Evolutionary conservation across 2,113 vertebrate genomes (phyloP), one percentile per base, ranked within the genome.

Genomic region (Crypturellus undulatus): DNA sequence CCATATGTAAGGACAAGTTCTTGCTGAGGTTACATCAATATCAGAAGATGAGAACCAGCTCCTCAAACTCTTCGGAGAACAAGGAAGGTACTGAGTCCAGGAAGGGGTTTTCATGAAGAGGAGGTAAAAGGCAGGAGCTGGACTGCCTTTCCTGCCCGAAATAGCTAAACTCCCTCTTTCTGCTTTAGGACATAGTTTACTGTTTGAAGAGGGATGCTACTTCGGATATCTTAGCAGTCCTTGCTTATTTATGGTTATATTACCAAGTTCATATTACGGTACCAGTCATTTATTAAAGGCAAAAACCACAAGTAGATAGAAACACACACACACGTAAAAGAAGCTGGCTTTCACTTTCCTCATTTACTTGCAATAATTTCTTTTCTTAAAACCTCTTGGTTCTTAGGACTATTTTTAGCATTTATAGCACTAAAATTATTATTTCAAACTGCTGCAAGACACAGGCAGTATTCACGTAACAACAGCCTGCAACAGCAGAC

Each of bases 1-100:
- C 87, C 93, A 83, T 78, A 85, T 94, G 93, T 80, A 26, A 83
- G 76, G 90, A 68, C 19, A 83, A 85, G 64, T 56, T 94, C 78
- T 19, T 93, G 62, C 64, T 88, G 32, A 92, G 87, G 82, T 94
- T 95, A 92, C 62, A 88, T 73, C 87, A 93, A 80, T 88, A 94
- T 30, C 42, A 80, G 81, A 79, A 94, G 79, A 92, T 79, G 21
- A 38, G 77, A 96, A 96, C 92, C 78, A 93, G 87, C 63, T 95
- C 58, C 30, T 26, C 51, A 26, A 94, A 83, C 38, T 91, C 92
- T 73, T 43, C 85, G 38, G 64, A 79, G 68, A 95, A 83, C 56
- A 93, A 87, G 79, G 60, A 90, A 88, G 51, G 38, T 56, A 90
- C 67, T 43, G 56, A 96, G 75, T 78, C 60, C 69, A 88, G 60